phyloP scores from a whole-genome alignment of 2,113 vertebrate genomes.

The Mastomys natalensis region DNA sequence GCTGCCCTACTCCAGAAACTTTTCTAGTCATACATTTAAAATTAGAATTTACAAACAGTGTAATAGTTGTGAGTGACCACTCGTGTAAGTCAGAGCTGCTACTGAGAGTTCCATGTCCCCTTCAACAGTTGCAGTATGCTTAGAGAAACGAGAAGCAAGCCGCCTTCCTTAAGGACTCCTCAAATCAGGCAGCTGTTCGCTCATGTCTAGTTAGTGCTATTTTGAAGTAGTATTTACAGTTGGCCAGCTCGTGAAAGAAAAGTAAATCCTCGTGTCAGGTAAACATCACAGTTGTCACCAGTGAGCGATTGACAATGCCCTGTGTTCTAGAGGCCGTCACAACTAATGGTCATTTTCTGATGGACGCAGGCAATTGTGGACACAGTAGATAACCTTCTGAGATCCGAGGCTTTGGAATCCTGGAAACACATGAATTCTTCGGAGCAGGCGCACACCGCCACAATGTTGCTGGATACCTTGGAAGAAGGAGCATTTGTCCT shows the following conservation, averaged over 20 bases:
- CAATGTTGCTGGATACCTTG: slow-evolving; percentile 97
- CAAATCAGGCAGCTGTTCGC: slow-evolving; percentile 17
- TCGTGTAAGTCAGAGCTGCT: slow-evolving; percentile 61
- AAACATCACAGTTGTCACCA: slow-evolving; percentile 83
- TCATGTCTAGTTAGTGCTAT: slow-evolving; percentile 73
- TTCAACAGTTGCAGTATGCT: background rate
- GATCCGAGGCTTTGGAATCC: slow-evolving; percentile 96
- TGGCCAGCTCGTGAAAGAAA: slow-evolving; percentile 80
- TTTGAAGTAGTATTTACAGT: slow-evolving; percentile 71
- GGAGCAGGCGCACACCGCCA: slow-evolving; percentile 97
- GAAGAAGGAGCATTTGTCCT: slow-evolving; percentile 99
- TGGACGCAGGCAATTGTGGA: slow-evolving; percentile 97
- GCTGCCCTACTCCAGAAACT: slow-evolving; percentile 43
- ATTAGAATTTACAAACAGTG: slow-evolving; percentile 59
- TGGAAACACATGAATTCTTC: slow-evolving; percentile 99
- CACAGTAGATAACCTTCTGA: slow-evolving; percentile 98
- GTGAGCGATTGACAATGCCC: slow-evolving; percentile 72
- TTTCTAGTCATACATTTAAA: slow-evolving; percentile 67
- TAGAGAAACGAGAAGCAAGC: slow-evolving; percentile 46
- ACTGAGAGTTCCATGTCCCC: slow-evolving; percentile 63
- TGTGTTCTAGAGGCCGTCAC: slow-evolving; percentile 73
- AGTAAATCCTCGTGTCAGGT: slow-evolving; percentile 84
- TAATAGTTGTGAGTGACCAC: background rate
- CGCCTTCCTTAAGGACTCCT: slow-evolving; percentile 69
- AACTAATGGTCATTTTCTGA: slow-evolving; percentile 85